Conservation (phyloP, 1,140 invertebrate species). For the Nasonia vitripennis region DNA sequence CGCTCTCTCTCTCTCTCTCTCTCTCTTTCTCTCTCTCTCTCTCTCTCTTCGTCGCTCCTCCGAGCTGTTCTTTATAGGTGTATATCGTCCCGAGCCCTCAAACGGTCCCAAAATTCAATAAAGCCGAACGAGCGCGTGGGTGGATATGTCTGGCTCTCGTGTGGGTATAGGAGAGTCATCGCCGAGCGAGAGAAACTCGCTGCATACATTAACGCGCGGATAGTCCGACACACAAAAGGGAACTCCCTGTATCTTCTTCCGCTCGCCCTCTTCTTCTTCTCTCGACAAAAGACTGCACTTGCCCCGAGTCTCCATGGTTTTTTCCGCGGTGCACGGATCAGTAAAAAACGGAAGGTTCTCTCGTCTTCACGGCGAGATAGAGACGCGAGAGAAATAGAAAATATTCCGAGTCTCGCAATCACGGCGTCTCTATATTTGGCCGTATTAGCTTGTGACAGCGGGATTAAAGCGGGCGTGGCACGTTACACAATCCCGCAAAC, state of each 20-base stretch:
- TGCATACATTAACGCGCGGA: constrained; percentile 67
- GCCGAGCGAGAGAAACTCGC: constrained; percentile 38
- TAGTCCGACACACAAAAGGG: constrained; percentile 67
- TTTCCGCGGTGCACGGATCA: neutral
- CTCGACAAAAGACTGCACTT: neutral
- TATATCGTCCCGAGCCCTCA: constrained; percentile 59
- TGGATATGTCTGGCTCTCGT: constrained; percentile 54
- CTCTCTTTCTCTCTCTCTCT: constrained; percentile 26
- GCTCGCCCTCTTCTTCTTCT: neutral
- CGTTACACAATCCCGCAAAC: constrained; percentile 66
- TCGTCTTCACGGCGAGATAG: no score
- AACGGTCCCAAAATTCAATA: constrained; percentile 75
- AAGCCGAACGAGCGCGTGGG: constrained; percentile 66
- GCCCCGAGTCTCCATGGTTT: neutral
- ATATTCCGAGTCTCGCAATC: constrained; percentile 4
- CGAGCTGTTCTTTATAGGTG: constrained; percentile 47
- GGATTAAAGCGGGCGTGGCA: constrained; percentile 66
- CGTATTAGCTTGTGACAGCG: constrained; percentile 64
- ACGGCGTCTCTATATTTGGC: constrained; percentile 56
- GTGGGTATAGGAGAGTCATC: constrained; percentile 60
- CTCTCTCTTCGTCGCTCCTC: constrained; percentile 54
- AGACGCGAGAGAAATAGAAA: neutral
- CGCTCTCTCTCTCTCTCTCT: neutral
- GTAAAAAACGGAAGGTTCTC: neutral
- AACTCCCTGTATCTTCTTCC: constrained; percentile 47